Evolutionary conservation across 2,797 vertebrate species (phyloP), one percentile per base, ranked within the genome.

Genomic region (Sebastes matsubarae): DNA sequence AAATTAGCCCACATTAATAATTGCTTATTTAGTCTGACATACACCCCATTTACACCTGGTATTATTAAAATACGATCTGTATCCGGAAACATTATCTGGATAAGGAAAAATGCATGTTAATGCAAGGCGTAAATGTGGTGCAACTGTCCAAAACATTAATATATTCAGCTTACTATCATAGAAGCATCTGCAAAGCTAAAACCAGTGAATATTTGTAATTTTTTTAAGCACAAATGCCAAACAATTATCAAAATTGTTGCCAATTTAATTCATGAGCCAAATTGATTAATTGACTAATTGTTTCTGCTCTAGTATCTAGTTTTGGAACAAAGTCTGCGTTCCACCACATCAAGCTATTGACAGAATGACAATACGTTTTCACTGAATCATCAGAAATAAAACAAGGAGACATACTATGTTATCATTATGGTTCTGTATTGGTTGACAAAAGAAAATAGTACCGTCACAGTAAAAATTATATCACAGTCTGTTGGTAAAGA

Each of bases 401-500:
- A 85, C 65, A 66, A 52, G 2, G n/a, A 90, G 10, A 0, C 82
- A 66, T 6, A 2, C 2, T 20, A 2, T 16, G 24, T 63, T 34
- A 11, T 79, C n/a, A 78, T 46, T 83, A 92, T 91, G 88, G 82
- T 93, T 84, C 77, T 87, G 64, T 94, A 93, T 95, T 89, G 5
- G 29, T 78, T 81, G 71, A 84, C 77, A 85, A 63, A 63, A 84
- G 58, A 81, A 72, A 86, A 78, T 29, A 68, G 86, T 81, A 88
- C 75, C 50, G 30, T 90, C 29, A 86, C 73, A 88, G 75, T 30
- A 77, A 81, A 52, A 80, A 82, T 61, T 7, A 87, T 16, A 81
- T 93, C 90, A 94, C 93, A 95, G 93, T 94, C 60, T 36, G 46
- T 5, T 89, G 81, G 82, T 86, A 80, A 46, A 75, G 42, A 77